Evolutionary conservation across 2,113 vertebrate genomes (phyloP).

Genomic region (Stegostoma tigrinum): DNA sequence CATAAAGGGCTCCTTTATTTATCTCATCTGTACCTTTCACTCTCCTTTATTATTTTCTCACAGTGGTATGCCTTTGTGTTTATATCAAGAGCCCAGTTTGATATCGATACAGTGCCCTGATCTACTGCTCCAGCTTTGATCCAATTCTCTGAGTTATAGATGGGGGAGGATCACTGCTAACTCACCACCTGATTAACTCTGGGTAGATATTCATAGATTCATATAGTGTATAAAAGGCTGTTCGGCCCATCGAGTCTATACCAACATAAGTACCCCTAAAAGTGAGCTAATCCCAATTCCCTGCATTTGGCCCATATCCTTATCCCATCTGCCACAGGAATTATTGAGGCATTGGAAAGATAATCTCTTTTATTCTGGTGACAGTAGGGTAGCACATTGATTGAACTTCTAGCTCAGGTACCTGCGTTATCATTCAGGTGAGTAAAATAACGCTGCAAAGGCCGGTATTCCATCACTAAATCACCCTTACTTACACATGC

Average conservation of each 20-base stretch:
- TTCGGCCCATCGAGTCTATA: too few relatives aligned
- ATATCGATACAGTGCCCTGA: neutral
- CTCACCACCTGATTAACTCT: neutral
- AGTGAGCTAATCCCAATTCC: too few relatives aligned
- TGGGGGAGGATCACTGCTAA: neutral
- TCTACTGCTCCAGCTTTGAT: neutral
- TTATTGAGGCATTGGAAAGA: neutral
- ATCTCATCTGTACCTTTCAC: constrained; percentile 13
- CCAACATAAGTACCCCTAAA: too few relatives aligned
- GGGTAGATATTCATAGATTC: neutral
- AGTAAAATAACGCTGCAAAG: too few relatives aligned
- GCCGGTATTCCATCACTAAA: too few relatives aligned
- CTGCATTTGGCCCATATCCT: too few relatives aligned
- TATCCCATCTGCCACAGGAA: neutral
- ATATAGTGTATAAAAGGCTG: too few relatives aligned
- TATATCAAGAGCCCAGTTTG: neutral
- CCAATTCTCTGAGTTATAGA: neutral
- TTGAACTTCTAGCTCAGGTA: neutral
- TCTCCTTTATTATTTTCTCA: constrained; percentile 27
- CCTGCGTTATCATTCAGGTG: neutral
- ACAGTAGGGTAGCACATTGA: neutral
- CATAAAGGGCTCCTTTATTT: constrained; percentile 19
- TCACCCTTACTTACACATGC: too few relatives aligned
- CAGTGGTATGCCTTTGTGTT: constrained; percentile 10
- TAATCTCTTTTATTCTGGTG: neutral